Conservation (phyloP, 2,113 vertebrate species). For the Campylorhamphus procurvoides region DNA sequence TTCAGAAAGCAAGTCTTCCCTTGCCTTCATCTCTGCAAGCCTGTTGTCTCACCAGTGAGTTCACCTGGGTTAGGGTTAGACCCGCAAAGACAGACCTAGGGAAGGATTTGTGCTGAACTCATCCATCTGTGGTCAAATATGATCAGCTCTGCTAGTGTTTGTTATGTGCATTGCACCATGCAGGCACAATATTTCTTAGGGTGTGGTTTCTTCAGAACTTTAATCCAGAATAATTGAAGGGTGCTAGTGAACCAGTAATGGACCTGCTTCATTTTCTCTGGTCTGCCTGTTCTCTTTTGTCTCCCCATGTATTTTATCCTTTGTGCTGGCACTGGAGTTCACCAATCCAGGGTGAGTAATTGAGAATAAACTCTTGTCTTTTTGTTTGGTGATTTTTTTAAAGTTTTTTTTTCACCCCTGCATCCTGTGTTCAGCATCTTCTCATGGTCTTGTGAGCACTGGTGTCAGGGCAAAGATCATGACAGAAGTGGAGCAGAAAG, state of each 20-base stretch:
- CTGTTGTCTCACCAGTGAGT: not conserved
- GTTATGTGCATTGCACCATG: not conserved
- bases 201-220: conserved; percentile 25
- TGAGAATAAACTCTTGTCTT: not conserved
- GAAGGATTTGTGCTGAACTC: not conserved
- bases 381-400: not conserved
- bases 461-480: not conserved
- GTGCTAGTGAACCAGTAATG: not conserved
- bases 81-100: not conserved
- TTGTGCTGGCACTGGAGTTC: not conserved
- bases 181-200: not conserved
- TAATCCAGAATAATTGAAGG: conserved; percentile 23
- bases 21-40: not conserved
- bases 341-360: not conserved
- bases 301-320: not conserved
- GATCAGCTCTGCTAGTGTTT: not conserved
- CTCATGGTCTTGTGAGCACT: not conserved
- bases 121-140: not conserved
- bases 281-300: not conserved
- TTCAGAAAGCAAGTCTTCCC: not conserved
- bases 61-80: not conserved
- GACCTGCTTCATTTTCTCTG: not conserved
- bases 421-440: not conserved
- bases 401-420: not conserved
- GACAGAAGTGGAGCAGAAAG: not conserved